Percentiles rank a stretch among this genome's conserved stretches.
Evolutionary conservation across 1,140 invertebrate species (phyloP).

Genomic region (Heliconius nattereri): DNA sequence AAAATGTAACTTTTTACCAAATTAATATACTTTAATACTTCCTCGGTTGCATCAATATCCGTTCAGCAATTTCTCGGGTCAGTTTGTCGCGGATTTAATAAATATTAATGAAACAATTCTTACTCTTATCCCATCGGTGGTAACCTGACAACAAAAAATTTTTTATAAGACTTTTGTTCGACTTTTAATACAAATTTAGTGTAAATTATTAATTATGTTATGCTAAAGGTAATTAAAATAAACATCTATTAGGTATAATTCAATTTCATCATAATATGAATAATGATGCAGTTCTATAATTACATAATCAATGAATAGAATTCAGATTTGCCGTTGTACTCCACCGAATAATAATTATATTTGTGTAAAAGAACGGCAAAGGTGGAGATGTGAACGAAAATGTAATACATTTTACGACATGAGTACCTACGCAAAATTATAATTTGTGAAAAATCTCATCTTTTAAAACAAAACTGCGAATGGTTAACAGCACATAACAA

Average conservation of each 20-base stretch:
- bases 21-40: slow-evolving; percentile 10
- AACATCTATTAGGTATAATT: not conserved
- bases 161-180: slow-evolving; percentile 22
- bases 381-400: not conserved
- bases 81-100: not conserved
- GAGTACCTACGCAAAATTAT: no score
- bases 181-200: slow-evolving; percentile 18
- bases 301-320: not conserved
- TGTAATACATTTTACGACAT: not conserved
- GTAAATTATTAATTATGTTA: not conserved
- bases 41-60: slow-evolving; percentile 18
- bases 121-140: slow-evolving; percentile 41
- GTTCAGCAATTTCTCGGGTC: slow-evolving; percentile 17
- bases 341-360: not conserved
- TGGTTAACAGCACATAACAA: no score
- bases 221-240: not conserved
- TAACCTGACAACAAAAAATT: slow-evolving; percentile 45
- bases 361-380: not conserved
- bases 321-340: not conserved
- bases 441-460: no score
- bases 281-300: not conserved
- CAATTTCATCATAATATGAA: not conserved
- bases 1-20: not conserved
- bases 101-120: slow-evolving; percentile 36
- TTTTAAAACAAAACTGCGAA: no score